phyloP scores from a whole-genome alignment of 2,888 invertebrate genomes.

The Rhyacophila evoluta region DNA sequence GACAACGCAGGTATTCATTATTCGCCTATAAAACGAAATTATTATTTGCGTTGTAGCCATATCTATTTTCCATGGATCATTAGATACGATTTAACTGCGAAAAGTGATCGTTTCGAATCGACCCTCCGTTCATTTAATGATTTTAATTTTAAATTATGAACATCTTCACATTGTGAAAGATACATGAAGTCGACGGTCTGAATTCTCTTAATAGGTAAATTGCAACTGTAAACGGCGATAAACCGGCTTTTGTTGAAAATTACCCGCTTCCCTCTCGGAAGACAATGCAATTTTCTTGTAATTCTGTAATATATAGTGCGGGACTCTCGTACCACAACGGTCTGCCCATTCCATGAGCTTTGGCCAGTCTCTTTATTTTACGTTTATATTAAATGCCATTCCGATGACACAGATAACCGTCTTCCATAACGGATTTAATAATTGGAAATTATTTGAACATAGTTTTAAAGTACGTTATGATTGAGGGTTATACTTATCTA shows the following conservation, averaged over 20 bases:
- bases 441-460: neutral
- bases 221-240: constrained; percentile 36
- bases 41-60: neutral
- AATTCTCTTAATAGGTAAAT: neutral
- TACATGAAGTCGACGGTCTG: neutral
- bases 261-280: constrained; percentile 25
- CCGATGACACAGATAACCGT: neutral
- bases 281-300: constrained; percentile 35
- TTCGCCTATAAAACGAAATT: neutral
- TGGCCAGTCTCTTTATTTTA: neutral
- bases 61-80: neutral
- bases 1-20: too few relatives aligned
- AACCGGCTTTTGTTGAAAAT: constrained; percentile 37
- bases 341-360: neutral
- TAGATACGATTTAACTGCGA: neutral
- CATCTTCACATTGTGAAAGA: neutral
- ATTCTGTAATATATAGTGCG: constrained; percentile 32
- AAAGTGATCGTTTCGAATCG: neutral
- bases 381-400: neutral
- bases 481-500: too few relatives aligned
- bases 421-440: neutral
- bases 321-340: neutral
- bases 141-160: constrained; percentile 2
- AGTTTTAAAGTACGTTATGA: too few relatives aligned
- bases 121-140: neutral